Conservation (phyloP, 1,140 invertebrate species). For the Tetramorium simillimum region DNA sequence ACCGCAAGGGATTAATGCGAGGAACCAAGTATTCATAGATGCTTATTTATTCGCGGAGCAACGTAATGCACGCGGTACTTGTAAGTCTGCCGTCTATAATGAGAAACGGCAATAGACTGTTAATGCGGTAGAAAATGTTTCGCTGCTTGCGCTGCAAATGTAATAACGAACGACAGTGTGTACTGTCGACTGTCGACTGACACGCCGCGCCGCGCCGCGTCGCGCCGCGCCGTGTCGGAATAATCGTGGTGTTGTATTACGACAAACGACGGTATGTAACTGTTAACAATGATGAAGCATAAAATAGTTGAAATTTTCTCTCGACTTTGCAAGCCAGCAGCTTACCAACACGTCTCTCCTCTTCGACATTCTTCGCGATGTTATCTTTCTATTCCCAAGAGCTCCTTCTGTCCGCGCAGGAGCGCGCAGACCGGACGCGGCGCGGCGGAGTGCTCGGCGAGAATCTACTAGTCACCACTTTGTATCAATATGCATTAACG, state of each 20-base stretch:
- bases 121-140: conserved; percentile 47
- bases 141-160: neutral
- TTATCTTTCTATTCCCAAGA: conserved; percentile 42
- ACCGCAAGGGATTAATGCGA: conserved; percentile 20
- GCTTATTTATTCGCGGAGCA: conserved; percentile 48
- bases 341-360: conserved; percentile 7
- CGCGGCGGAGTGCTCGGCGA: conserved; percentile 64
- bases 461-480: conserved; percentile 79
- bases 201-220: neutral
- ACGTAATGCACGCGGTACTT: conserved; percentile 30
- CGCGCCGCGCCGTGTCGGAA: neutral
- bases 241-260: conserved; percentile 6
- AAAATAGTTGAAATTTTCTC: conserved; percentile 29
- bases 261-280: conserved; percentile 6
- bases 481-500: conserved; percentile 72
- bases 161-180: neutral
- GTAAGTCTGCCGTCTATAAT: conserved; percentile 35
- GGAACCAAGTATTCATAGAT: conserved; percentile 33
- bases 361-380: conserved; percentile 34
- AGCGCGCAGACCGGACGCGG: conserved; percentile 54
- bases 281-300: conserved; percentile 19
- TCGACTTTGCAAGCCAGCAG: neutral
- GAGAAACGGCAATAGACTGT: conserved; percentile 42
- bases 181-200: neutral
- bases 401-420: conserved; percentile 19